Percentiles rank a stretch among this genome's conserved stretches.
Evolutionary conservation across 1,140 invertebrate species (phyloP).

Genomic region (Drosophila pachea): DNA sequence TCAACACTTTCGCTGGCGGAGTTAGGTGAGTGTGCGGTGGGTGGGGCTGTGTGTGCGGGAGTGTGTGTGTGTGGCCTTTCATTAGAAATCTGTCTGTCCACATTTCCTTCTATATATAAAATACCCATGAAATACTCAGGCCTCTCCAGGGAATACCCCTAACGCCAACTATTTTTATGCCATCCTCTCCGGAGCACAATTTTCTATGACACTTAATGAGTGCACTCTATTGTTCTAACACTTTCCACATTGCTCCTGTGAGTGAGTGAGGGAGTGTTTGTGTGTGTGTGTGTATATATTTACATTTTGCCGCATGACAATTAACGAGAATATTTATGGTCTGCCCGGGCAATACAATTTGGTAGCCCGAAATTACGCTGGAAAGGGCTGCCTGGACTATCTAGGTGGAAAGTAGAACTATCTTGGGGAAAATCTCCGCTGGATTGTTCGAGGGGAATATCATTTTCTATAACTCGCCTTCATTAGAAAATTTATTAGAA

Average conservation of each 20-base stretch:
- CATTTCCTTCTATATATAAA: slow-evolving; percentile 33
- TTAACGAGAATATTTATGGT: slow-evolving; percentile 69
- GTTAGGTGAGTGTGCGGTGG: slow-evolving; percentile 27
- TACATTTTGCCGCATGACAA: slow-evolving; percentile 44
- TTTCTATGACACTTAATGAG: slow-evolving; percentile 46
- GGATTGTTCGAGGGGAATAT: too few relatives aligned
- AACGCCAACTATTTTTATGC: slow-evolving; percentile 44
- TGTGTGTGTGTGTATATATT: slow-evolving; percentile 19
- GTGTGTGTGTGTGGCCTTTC: slow-evolving; percentile 21
- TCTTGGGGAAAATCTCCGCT: too few relatives aligned
- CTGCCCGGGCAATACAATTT: slow-evolving; percentile 32
- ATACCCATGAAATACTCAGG: not conserved
- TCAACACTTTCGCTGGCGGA: slow-evolving; percentile 61
- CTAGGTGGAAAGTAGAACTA: too few relatives aligned
- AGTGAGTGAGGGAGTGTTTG: not conserved
- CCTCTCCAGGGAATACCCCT: slow-evolving; percentile 25
- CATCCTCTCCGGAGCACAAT: slow-evolving; percentile 39
- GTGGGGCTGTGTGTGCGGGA: slow-evolving; percentile 12
- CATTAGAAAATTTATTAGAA: too few relatives aligned
- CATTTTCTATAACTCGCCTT: too few relatives aligned
- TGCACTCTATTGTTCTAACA: slow-evolving; percentile 41
- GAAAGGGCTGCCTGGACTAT: not conserved
- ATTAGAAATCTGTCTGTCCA: slow-evolving; percentile 33
- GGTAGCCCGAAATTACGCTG: not conserved
- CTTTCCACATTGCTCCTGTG: slow-evolving; percentile 12